Conservation (phyloP, 1,140 invertebrate genomes). For the Augochlora pura region DNA sequence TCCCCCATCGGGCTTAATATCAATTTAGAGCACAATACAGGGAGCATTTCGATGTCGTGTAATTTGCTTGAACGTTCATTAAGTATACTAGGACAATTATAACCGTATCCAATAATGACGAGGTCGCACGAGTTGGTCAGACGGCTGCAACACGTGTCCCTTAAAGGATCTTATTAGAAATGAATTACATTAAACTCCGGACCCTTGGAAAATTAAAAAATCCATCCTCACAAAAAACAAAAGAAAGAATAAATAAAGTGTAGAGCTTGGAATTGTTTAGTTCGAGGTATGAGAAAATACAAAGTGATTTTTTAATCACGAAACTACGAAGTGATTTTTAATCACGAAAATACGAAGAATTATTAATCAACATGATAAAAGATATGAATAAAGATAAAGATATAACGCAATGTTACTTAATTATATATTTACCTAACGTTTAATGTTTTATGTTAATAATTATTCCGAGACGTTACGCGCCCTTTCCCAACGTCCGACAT, state of each 20-base stretch:
- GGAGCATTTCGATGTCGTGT: conserved; percentile 45
- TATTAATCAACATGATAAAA: too few relatives aligned
- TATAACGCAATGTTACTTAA: too few relatives aligned
- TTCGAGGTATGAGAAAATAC: too few relatives aligned
- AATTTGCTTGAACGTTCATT: conserved; percentile 44
- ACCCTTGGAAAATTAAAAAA: not conserved
- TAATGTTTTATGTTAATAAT: not conserved
- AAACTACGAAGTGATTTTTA: too few relatives aligned
- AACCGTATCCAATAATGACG: conserved; percentile 51
- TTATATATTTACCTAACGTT: too few relatives aligned
- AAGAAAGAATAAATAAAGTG: not conserved
- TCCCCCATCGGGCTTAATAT: conserved; percentile 35
- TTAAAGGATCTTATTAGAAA: conserved; percentile 67
- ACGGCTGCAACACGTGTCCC: conserved; percentile 29
- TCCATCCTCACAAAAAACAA: too few relatives aligned
- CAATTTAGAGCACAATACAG: conserved; percentile 44
- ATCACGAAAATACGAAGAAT: too few relatives aligned
- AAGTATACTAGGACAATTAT: conserved; percentile 52
- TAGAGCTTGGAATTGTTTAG: too few relatives aligned
- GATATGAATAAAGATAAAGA: too few relatives aligned
- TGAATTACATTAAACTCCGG: conserved; percentile 34
- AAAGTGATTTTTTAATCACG: too few relatives aligned
- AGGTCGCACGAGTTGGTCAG: conserved; percentile 35
- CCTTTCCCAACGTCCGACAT: too few relatives aligned
- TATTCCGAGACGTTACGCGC: too few relatives aligned